Evolutionary conservation across 1,140 invertebrate genomes (phyloP).

Genomic region (Bombus sibiricus): DNA sequence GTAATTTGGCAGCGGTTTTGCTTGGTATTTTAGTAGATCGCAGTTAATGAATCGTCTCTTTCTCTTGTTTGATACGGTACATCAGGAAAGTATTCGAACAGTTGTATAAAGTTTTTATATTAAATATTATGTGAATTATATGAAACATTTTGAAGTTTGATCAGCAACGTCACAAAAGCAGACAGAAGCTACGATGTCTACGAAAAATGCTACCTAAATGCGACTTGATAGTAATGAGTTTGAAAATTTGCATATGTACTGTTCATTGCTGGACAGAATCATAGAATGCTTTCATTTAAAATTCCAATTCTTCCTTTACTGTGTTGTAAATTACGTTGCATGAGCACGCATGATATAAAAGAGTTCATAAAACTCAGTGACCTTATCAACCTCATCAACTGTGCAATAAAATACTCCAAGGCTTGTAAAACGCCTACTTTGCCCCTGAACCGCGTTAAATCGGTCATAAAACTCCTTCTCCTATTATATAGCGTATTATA

Average conservation of each 20-base stretch:
- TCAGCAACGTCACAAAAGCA: no score
- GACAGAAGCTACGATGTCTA: no score
- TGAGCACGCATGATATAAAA: not conserved
- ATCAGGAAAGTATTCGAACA: no score
- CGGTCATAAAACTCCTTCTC: not conserved
- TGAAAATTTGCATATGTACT: no score
- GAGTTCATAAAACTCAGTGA: conserved; percentile 7
- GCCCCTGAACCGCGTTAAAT: not conserved
- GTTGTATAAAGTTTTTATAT: no score
- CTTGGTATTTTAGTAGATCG: not conserved
- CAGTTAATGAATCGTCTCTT: not conserved
- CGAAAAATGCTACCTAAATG: no score
- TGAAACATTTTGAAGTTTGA: no score
- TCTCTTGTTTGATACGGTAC: no score
- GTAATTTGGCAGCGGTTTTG: not conserved
- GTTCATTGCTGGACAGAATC: no score
- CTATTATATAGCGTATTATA: not conserved
- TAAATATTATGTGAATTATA: no score
- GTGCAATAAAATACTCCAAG: not conserved
- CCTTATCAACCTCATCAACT: not conserved
- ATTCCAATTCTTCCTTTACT: not conserved
- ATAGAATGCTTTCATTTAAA: not conserved
- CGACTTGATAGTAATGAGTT: no score
- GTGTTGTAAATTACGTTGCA: not conserved
- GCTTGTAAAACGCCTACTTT: not conserved